Evolutionary conservation across 2,888 invertebrate species (phyloP), one percentile per base, ranked within the genome.

Genomic region (Cordylochernes scorpioides): DNA sequence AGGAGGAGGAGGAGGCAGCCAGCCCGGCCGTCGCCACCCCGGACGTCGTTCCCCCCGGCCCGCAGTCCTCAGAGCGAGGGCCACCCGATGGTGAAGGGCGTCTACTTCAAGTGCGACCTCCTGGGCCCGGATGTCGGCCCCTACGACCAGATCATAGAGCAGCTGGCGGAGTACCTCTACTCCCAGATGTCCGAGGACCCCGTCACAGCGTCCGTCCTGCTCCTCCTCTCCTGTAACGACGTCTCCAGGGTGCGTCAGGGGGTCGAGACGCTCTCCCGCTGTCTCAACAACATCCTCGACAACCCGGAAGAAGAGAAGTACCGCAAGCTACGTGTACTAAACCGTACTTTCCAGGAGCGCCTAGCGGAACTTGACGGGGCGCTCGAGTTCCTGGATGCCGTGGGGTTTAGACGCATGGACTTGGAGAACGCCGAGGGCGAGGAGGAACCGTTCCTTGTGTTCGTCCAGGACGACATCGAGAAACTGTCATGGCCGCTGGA

Each of bases 241-340:
- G 69, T n/a, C n/a, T n/a, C n/a, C n/a, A n/a, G 24, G 69, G 64
- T 82, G 9, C 68, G 67, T 25, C 61, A 63, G 2, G 82, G 88
- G 47, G 65, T 84, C 8, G 75, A 80, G 41, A 80, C 75, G 3
- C 51, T 94, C 8, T 65, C 66, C 44, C 80, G 77, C 52, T 86
- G 86, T 57, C 54, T 91, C 42, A 75, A 80, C 46, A 94, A 94
- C 49, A 71, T 94, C 24, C 60, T 78, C 3, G 65, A 66, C 25
- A 64, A 78, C 52, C 84, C 84, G 0, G 62, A 63, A 1, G 82
- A 86, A 46, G 70, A 72, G 34, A 94, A 91, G 49, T 94, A 68
- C 52, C 68, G 71, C 44, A 78, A 74, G 57, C 86, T 94, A 30
- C 62, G 84, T 40, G 65, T 74, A 60, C 65, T 66, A 3, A 91